phyloP scores from a whole-genome alignment of 2,113 vertebrate species.

The Ornithorhynchus anatinus region DNA sequence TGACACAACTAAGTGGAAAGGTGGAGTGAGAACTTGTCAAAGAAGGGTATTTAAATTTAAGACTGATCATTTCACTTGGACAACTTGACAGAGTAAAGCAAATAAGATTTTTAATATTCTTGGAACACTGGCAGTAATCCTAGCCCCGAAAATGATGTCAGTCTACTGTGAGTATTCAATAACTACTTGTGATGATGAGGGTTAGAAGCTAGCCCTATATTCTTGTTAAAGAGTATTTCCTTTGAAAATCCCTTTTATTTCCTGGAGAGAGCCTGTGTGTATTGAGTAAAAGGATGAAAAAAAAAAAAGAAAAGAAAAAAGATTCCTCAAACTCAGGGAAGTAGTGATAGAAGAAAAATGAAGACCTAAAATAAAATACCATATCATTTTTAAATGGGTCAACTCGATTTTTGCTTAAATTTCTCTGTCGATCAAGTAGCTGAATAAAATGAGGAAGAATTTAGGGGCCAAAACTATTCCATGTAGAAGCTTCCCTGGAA shows the following conservation, averaged over 20 bases:
- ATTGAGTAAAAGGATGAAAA: neutral
- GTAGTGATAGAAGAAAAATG: neutral
- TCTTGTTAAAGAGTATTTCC: neutral
- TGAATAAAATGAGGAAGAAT: neutral
- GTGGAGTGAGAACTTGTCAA: neutral
- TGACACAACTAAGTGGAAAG: conserved; percentile 72
- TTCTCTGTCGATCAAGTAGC: neutral
- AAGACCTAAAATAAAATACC: neutral
- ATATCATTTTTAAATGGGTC: neutral
- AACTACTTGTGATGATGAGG: too few relatives aligned
- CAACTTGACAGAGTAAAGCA: neutral
- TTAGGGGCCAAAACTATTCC: neutral
- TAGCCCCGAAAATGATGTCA: too few relatives aligned
- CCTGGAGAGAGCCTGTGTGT: neutral
- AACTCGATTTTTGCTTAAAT: neutral
- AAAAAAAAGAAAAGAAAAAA: too few relatives aligned
- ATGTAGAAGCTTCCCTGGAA: neutral
- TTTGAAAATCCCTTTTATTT: neutral
- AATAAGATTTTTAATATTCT: neutral
- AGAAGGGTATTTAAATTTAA: neutral
- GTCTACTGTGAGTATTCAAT: too few relatives aligned
- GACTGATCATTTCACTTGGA: neutral
- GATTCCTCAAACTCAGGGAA: neutral
- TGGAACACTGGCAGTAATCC: neutral
- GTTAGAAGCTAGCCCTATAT: too few relatives aligned